These are phyloP conservation scores for Leucoraja ocellata DNA, from an alignment of 2,797 vertebrate species.

Conservation along the genomic window DNA sequence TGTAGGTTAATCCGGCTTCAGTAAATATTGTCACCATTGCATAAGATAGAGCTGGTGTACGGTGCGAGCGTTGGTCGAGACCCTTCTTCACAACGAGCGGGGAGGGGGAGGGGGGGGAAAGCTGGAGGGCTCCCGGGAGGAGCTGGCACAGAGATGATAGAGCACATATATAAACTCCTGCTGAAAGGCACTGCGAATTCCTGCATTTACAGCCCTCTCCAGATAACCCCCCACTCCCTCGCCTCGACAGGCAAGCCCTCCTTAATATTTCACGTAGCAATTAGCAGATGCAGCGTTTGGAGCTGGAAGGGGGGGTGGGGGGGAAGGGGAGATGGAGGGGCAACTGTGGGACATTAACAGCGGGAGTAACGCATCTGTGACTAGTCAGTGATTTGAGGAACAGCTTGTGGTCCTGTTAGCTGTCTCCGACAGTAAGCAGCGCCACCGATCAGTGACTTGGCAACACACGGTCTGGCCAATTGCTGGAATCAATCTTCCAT, in stretches of 20 bases:
- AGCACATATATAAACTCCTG: background rate
- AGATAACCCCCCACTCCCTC: background rate
- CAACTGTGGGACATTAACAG: background rate
- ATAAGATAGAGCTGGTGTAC: no score
- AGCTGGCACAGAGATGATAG: background rate
- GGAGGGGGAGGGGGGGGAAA: no score
- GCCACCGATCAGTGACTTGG: background rate
- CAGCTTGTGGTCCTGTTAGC: constrained; percentile 15
- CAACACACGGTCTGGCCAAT: background rate
- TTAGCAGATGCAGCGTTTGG: background rate
- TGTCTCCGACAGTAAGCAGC: background rate
- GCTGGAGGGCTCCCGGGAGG: background rate
- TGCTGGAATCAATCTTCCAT: constrained; percentile 14
- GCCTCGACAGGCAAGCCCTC: background rate
- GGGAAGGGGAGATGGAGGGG: background rate
- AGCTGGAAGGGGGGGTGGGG: background rate
- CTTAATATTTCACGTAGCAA: background rate
- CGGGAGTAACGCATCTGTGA: background rate
- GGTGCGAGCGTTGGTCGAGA: no score
- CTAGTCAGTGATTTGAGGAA: background rate
- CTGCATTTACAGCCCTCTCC: no score
- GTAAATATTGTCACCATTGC: no score
- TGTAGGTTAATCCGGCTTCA: no score
- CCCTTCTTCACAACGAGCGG: background rate
- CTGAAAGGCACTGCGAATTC: background rate